phyloP scores from a whole-genome alignment of 2,113 vertebrate genomes.

The Varanus salvator region DNA sequence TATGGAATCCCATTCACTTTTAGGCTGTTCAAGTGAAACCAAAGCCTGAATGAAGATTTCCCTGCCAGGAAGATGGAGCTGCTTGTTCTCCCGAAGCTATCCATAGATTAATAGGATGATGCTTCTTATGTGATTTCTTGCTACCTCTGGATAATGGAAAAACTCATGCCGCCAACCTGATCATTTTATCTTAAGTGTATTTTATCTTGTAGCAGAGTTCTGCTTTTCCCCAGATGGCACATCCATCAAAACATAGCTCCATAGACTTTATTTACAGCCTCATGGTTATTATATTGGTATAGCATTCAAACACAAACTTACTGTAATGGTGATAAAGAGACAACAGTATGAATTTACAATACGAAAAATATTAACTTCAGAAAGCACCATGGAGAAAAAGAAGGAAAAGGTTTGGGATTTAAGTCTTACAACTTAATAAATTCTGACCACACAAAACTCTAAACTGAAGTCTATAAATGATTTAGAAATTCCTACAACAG shows the following conservation, averaged over 20 bases:
- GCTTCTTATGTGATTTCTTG: slow-evolving; percentile 32
- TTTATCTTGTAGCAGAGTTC: slow-evolving; percentile 24
- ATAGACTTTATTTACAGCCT: slow-evolving; percentile 38
- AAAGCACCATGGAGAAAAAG: not conserved
- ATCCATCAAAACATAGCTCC: slow-evolving; percentile 29
- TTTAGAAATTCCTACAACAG: slow-evolving; percentile 6
- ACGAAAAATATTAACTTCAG: slow-evolving; percentile 1
- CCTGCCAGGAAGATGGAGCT: slow-evolving; percentile 21
- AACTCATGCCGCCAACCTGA: slow-evolving; percentile 14
- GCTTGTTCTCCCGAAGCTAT: slow-evolving; percentile 12
- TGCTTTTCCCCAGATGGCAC: not conserved
- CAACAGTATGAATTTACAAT: slow-evolving; percentile 20
- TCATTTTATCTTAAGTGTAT: slow-evolving; percentile 26
- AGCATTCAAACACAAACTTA: slow-evolving; percentile 23
- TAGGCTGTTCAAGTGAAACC: not conserved
- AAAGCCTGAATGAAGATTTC: slow-evolving; percentile 2
- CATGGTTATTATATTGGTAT: slow-evolving; percentile 11
- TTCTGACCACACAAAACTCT: slow-evolving; percentile 12
- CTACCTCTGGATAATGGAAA: slow-evolving; percentile 24
- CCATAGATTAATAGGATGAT: slow-evolving; percentile 37
- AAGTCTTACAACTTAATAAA: slow-evolving; percentile 5
- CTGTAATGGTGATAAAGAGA: not conserved
- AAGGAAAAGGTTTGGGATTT: slow-evolving; percentile 3
- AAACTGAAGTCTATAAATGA: slow-evolving; percentile 19
- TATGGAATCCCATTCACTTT: not conserved